Evolutionary conservation across 2,888 invertebrate genomes (phyloP).

Genomic region (Amblyteles armatorius): DNA sequence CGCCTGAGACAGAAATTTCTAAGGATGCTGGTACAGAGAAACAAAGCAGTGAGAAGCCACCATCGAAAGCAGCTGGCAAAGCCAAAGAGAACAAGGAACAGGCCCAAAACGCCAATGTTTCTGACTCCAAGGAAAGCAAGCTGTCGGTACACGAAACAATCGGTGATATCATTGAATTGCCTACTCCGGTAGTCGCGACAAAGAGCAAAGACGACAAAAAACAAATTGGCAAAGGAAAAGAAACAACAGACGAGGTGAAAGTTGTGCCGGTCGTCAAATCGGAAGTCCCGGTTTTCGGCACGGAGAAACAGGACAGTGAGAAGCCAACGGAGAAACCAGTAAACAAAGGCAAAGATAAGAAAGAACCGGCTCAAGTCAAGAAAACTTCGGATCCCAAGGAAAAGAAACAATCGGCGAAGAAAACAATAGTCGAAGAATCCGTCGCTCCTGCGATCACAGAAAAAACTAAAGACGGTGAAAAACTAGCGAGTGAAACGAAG

Average conservation of each 20-base stretch:
- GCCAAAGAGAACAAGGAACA: constrained; percentile 54
- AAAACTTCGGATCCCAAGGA: constrained; percentile 69
- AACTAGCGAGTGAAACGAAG: constrained; percentile 22
- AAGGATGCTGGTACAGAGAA: constrained; percentile 9
- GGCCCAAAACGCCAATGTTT: constrained; percentile 26
- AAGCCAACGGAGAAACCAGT: constrained; percentile 16
- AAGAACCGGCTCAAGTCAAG: constrained; percentile 37
- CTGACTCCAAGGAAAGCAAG: constrained; percentile 34
- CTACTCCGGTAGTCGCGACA: constrained; percentile 28
- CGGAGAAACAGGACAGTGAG: constrained; percentile 12
- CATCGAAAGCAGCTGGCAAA: constrained; percentile 17
- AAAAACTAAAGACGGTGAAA: constrained; percentile 22
- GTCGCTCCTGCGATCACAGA: neutral
- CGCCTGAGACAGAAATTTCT: constrained; percentile 5
- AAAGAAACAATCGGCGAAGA: constrained; percentile 74
- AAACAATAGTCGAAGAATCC: constrained; percentile 18
- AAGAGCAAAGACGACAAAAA: constrained; percentile 62
- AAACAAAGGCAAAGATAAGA: constrained; percentile 61
- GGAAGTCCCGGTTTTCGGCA: neutral
- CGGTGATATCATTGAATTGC: constrained; percentile 17
- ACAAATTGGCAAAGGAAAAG: constrained; percentile 39
- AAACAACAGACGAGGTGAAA: constrained; percentile 30
- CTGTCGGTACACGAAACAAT: constrained; percentile 31
- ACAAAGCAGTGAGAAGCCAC: constrained; percentile 3
- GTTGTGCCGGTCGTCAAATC: constrained; percentile 25